Evolutionary conservation across 2,888 invertebrate genomes (phyloP), one percentile per base, ranked within the genome.

Genomic region (Andricus curvator): DNA sequence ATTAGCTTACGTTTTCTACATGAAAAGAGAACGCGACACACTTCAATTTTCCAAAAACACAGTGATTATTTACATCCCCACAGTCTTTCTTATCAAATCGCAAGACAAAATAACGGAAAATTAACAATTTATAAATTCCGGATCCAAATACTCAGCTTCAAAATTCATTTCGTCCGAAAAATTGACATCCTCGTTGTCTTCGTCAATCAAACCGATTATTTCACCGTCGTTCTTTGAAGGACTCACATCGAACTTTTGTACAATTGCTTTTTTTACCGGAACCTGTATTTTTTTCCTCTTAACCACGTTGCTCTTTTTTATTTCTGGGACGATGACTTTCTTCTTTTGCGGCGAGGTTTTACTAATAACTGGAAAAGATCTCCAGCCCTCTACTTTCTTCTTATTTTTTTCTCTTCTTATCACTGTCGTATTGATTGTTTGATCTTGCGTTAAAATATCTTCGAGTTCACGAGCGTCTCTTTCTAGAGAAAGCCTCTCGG

Each of bases 51-150:
- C 22, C 29, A 64, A 25, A 64, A 25, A 64, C 22, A 64, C 29
- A 64, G 29, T 25, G 64, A 70, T 80, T 77, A 78, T 82, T 80
- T 62, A 56, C 22, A 78, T 66, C 13, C 22, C 13, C 22, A 78
- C 25, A n/a, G 41, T 56, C n/a, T 15, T 78, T 66, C 74, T 77
- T 56, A n/a, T 37, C 22, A 64, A 29, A 13, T 37, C 37, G 33
- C 20, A 29, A 11, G 20, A n/a, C 11, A 33, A 77, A 8, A 60
- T 20, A 74, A 51, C 20, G 15, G 20, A n/a, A 41, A 33, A 20
- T 74, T 78, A 77, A 79, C 51, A 81, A 44, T 79, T 62, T 66
- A 83, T 80, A 56, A 82, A 84, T 62, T 82, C 85, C 13, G 80
- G 76, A 13, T 85, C 84, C 29, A 83, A 78, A 51, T 78, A 82